Base-by-base conservation (phyloP, 2,888 invertebrate genomes). In the Pachymerium ferrugineum region DNA sequence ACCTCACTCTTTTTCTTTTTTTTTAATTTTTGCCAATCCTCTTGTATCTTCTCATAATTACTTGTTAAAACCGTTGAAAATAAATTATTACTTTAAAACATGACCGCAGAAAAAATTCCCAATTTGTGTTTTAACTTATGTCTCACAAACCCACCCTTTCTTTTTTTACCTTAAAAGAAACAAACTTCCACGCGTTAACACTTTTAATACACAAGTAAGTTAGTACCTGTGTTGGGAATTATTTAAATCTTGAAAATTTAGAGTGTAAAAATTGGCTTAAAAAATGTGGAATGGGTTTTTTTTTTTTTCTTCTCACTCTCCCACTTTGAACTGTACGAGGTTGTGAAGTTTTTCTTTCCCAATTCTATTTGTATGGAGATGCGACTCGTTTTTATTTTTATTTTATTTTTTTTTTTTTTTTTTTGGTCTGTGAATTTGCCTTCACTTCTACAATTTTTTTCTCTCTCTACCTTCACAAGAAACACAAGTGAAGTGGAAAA, bases 351-450 rank as follows among this genome's bases (percentile, higher is more conserved):
- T n/a, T n/a, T n/a, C n/a, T n/a, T 54, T 25, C 8, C 25, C 22
- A 54, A 54, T 54, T 54, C 54, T 54, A 54, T 54, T 54, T 54
- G 54, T 54, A 54, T 54, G 54, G 54, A 54, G 54, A 54, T 54
- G 54, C 54, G 54, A 54, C 54, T 1, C 3, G 22, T 25, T 54
- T 54, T 54, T 54, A 54, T 6, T 54, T 54, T 25, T 54, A 6
- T 16, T 25, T 54, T 25, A 25, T 12, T 25, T 54, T 54, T 54
- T 54, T 10, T 22, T 22, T 25, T 14, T 25, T 54, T 54, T 54
- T 54, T 4, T 54, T 54, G 22, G 12, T 38, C 16, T 4, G 12
- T 12, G 38, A 38, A 38, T n/a, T n/a, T n/a, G n/a, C n/a, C n/a
- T n/a, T n/a, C n/a, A n/a, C n/a, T n/a, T n/a, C n/a, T n/a, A n/a